Base-by-base conservation (phyloP, 2,888 invertebrate species). In the Tridacna gigas region DNA sequence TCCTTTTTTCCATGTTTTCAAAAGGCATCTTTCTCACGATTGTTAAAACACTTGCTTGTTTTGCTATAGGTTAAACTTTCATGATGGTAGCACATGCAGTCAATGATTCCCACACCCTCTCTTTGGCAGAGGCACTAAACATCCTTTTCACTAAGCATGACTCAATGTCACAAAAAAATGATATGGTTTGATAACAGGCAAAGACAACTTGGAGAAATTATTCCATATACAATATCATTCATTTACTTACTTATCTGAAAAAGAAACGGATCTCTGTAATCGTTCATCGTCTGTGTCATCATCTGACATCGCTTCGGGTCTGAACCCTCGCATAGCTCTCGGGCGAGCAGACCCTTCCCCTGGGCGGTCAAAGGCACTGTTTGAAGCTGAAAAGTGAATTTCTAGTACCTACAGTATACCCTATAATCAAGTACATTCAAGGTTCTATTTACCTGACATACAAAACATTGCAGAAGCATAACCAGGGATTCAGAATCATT, bases 241-340 rank as follows among this genome's bases (percentile, higher is more conserved):
- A 45, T 45, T 20, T 2, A 79, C 79, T 51, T 74, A 82, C 84
- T 79, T 71, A 26, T 80, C 74, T 13, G 78, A 73, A 73, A 89
- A 89, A 20, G 88, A 86, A 0, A 89, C 90, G 65, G 88, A 83
- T 80, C 89, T 75, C 18, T 60, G 82, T 75, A 60, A 71, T 66
- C 75, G 69, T 37, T 83, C 79, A 7, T 81, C 80, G 20, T 86
- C 86, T 25, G 65, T 47, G 56, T 82, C 87, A 20, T 83, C 84
- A 48, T 86, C 88, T 13, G 86, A 80, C 15, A 79, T 71, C 0
- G 48, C 51, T 74, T 91, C 91, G 20, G 89, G 82, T 63, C 89
- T 85, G 76, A 90, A 91, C 65, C 86, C 89, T 74, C 89, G 80
- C 12, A 89, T 80, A 74, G 90, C 86, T 26, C 85, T 86, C 26